These are phyloP conservation scores for Phenacoccus solenopsis DNA, from an alignment of 1,140 invertebrate genomes.

Conservation along the genomic window DNA sequence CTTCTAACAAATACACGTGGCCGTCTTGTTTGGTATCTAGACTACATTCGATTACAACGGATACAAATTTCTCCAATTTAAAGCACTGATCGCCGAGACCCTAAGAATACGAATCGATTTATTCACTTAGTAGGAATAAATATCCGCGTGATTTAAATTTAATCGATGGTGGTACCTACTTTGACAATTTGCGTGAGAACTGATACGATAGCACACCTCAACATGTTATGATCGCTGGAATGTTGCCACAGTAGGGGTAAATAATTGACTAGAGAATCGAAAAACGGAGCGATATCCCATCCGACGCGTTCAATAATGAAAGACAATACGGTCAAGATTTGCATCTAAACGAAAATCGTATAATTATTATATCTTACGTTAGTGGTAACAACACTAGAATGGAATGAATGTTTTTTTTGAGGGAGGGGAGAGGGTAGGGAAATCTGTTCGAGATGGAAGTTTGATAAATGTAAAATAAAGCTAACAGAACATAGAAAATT, in stretches of 20 bases:
- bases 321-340: conserved; percentile 76
- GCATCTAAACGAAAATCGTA: too few relatives aligned
- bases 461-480: too few relatives aligned
- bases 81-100: conserved; percentile 4
- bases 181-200: conserved; percentile 67
- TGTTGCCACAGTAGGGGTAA: conserved; percentile 77
- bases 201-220: conserved; percentile 80
- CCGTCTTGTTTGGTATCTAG: conserved; percentile 65
- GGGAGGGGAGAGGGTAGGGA: too few relatives aligned
- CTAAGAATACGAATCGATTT: not conserved
- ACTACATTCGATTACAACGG: conserved; percentile 58
- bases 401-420: too few relatives aligned
- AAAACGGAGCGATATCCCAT: conserved; percentile 52
- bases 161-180: too few relatives aligned
- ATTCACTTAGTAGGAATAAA: too few relatives aligned
- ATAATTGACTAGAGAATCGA: conserved; percentile 60
- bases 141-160: too few relatives aligned
- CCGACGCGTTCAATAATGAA: conserved; percentile 80
- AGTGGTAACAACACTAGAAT: too few relatives aligned
- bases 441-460: too few relatives aligned
- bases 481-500: too few relatives aligned
- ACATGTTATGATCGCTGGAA: conserved; percentile 76
- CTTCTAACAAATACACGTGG: conserved; percentile 81
- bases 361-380: too few relatives aligned
- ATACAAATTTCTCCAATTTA: conserved; percentile 15